Evolutionary conservation across 2,113 vertebrate genomes (phyloP), one percentile per base, ranked within the genome.

Genomic region (Tragelaphus scriptus): DNA sequence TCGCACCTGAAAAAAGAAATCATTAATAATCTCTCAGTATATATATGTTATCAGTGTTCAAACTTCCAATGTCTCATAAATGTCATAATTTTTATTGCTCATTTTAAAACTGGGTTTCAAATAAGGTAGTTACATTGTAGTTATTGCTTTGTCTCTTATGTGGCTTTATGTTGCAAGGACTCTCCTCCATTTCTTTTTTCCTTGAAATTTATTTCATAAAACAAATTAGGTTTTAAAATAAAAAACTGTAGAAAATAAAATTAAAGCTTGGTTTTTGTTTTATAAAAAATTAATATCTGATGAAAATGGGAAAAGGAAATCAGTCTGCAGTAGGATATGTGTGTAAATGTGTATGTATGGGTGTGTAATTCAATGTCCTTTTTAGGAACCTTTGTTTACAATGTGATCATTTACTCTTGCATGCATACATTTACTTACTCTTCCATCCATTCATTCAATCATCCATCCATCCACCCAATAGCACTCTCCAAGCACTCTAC

Each of bases 201-300:
- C 13, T 85, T 58, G 10, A 88, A 93, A 58, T 91, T 47, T 94
- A 59, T 77, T 91, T 97, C 65, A 84, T 90, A 95, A 89, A 86
- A n/a, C 2, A 56, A 71, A 75, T 68, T 81, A 68, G 19, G 19
- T 77, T 92, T 91, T 75, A 63, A 81, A 92, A 84, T 63, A 51
- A 91, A 85, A 75, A 58, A 47, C 28, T 56, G 79, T 26, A 61
- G 32, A 5, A 61, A 82, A 91, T 65, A 90, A 68, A 84, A n/a
- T 94, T 82, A 68, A 94, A 30, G 68, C 15, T 90, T 80, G 21
- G 4, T 9, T 86, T 81, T 90, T 63, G 19, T 44, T 28, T 81
- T 91, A 90, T 44, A 79, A 84, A 88, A 47, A 56, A 32, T 94
- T 90, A 59, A 1, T 85, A 65, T 77, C 68, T 79, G 36, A 55